Conservation (phyloP, 2,888 invertebrate genomes). For the Colletes collaris region DNA sequence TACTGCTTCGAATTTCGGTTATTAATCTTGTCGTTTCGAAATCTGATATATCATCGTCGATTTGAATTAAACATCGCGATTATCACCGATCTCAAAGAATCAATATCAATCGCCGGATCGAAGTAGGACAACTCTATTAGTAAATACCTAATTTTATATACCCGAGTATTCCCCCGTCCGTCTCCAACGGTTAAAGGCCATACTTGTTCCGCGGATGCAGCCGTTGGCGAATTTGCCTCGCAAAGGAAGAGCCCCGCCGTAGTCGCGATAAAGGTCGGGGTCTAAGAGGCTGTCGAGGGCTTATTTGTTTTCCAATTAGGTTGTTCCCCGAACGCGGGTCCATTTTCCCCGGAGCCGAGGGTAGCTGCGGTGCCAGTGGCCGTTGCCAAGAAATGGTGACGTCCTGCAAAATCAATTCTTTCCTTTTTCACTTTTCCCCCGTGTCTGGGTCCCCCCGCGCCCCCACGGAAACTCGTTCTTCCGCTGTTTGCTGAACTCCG, state of each 20-base stretch:
- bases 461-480: slow-evolving; percentile 41
- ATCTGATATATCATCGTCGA: no score
- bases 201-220: slow-evolving; percentile 9
- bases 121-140: no score
- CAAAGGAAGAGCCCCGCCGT: slow-evolving; percentile 2
- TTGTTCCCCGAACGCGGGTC: neutral
- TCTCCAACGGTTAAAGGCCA: no score
- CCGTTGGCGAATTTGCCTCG: slow-evolving; percentile 13
- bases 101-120: no score
- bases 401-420: slow-evolving; percentile 71
- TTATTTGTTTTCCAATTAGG: slow-evolving; percentile 59
- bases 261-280: slow-evolving; percentile 2
- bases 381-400: slow-evolving; percentile 61
- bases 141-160: no score
- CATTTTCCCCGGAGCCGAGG: neutral
- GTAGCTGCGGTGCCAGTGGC: slow-evolving; percentile 22
- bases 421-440: slow-evolving; percentile 44
- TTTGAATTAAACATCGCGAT: no score
- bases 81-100: no score
- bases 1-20: no score
- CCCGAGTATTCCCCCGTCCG: no score
- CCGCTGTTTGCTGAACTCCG: slow-evolving; percentile 54
- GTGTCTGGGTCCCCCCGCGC: slow-evolving; percentile 27
- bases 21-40: no score
- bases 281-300: neutral